Evolutionary conservation across 2,797 vertebrate species (phyloP), one percentile per base, ranked within the genome.

Genomic region (Ctenopoma multispine): DNA sequence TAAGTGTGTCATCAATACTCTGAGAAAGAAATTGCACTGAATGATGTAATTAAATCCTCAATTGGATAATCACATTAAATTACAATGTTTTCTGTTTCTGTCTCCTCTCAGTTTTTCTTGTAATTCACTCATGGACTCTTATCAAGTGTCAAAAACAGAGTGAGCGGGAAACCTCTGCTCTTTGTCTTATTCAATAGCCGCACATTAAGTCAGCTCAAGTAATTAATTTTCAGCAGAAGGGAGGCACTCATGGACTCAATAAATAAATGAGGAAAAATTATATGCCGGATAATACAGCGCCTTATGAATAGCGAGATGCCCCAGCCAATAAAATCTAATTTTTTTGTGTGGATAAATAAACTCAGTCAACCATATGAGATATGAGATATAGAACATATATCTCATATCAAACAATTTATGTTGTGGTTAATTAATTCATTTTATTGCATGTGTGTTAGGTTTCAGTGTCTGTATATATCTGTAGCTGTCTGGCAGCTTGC

Each of bases 211-310:
- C 78, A 59, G 78, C 82, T 82, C 79, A 56, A 89, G 80, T 86
- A 75, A 92, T 92, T 90, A 78, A 90, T 90, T 89, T 88, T 67
- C 76, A 68, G 62, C 80, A 82, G 82, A 83, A 74, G 72, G 72
- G 64, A 88, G 69, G 83, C 69, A 82, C 81, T 90, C 75, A 80
- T 77, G 71, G 71, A 87, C 69, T 85, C 74, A 23, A 68, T 82
- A 51, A 46, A 75, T 58, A 77, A 91, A 91, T 86, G 75, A 77
- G 89, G 81, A 85, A 83, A 85, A 89, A 89, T 85, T 5, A 87
- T 76, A 85, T 61, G 73, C 46, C 3, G 17, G 58, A 59, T 84
- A 82, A 86, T 77, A 46, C 17, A 17, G 38, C 7, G 58, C 31
- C 65, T 63, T 67, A 80, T 81, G 78, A 86, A 79, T 71, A 63